Evolutionary conservation across 2,113 vertebrate genomes (phyloP).

Genomic region (Pterocles burchelli): DNA sequence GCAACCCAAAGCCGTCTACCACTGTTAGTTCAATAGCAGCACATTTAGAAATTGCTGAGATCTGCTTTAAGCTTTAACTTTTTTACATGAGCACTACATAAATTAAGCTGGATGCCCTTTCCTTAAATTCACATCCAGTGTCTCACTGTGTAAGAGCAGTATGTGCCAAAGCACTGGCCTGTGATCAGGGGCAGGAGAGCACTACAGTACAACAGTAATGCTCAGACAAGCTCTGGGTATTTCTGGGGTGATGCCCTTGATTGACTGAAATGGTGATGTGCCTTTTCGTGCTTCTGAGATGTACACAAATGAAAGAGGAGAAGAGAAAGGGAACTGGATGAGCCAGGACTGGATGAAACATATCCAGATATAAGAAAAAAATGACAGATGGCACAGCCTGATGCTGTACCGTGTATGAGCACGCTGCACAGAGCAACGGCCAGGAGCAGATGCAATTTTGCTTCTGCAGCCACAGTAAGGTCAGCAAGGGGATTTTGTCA

Average conservation of each 20-base stretch:
- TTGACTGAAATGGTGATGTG: background rate
- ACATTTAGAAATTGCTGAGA: background rate
- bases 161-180: background rate
- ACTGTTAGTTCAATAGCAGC: background rate
- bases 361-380: background rate
- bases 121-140: background rate
- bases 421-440: rapidly evolving
- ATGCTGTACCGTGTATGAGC: background rate
- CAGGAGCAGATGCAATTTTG: background rate
- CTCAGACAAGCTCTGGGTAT: background rate
- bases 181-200: background rate
- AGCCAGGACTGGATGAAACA: background rate
- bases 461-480: background rate
- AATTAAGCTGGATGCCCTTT: background rate
- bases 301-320: background rate
- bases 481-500: background rate
- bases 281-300: background rate
- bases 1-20: background rate
- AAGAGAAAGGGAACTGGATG: background rate
- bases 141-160: background rate
- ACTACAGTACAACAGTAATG: background rate
- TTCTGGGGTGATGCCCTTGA: background rate
- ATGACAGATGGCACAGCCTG: background rate
- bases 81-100: background rate
- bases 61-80: background rate